phyloP scores from a whole-genome alignment of 2,113 vertebrate genomes.

The Lipotes vexillifer region DNA sequence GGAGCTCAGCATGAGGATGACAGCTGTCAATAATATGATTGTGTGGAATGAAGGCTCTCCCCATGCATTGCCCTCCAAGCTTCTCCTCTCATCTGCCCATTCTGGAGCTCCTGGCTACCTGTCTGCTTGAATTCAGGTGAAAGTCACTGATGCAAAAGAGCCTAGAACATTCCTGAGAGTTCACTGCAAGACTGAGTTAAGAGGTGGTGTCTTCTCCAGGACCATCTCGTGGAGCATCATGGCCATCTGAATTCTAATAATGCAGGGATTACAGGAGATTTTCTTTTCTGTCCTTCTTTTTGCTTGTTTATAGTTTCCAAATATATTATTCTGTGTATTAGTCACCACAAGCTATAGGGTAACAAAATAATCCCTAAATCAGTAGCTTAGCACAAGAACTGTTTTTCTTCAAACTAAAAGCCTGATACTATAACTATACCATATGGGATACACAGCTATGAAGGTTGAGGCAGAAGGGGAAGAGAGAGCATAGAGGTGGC shows the following conservation, averaged over 20 bases:
- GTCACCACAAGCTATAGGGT: neutral
- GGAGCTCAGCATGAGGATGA: neutral
- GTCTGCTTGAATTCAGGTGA: neutral
- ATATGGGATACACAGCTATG: neutral
- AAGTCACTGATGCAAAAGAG: neutral
- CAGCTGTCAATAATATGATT: fast-evolving
- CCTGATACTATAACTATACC: neutral
- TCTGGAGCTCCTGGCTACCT: neutral
- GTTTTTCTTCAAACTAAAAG: neutral
- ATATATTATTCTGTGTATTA: neutral
- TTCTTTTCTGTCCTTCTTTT: neutral
- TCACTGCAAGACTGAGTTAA: neutral
- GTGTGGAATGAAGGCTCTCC: neutral
- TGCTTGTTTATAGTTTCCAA: neutral
- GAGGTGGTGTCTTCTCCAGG: neutral
- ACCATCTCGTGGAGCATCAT: fast-evolving
- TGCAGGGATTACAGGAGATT: neutral
- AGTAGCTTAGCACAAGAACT: neutral
- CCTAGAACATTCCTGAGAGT: neutral
- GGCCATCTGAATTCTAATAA: too few relatives aligned
- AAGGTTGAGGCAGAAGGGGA: neutral
- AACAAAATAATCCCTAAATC: neutral
- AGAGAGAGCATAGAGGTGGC: neutral
- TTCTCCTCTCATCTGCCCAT: neutral
- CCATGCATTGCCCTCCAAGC: neutral